Evolutionary conservation across 1,140 invertebrate genomes (phyloP), one percentile per base, ranked within the genome.

Genomic region (Copidosoma floridanum): DNA sequence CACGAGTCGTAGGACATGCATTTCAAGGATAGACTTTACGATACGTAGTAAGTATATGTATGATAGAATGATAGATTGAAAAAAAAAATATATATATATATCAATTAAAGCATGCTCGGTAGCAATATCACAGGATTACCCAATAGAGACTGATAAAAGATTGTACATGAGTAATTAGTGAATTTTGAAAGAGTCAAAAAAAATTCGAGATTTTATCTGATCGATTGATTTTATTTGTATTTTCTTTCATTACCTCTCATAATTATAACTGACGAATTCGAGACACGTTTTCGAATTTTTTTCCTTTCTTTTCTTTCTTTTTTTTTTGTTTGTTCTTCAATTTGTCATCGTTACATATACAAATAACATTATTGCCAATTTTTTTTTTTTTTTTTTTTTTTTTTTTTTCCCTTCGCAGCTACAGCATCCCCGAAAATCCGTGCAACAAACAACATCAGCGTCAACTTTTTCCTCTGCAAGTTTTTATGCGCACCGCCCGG

Each of bases 341-440:
- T n/a, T n/a, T n/a, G n/a, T 56, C 56, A 56, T 62, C 27, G 48
- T 50, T 62, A 62, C 53, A 62, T 62, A 43, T 51, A 75, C 71
- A 62, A 75, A 62, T 73, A 75, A 74, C 73, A 74, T 70, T 76
- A 75, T 77, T 75, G 75, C 68, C 60, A 62, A 62, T 56, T 62
- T 27, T 57, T 44, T n/a, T n/a, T n/a, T n/a, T n/a, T n/a, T n/a
- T n/a, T n/a, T n/a, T n/a, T n/a, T n/a, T n/a, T n/a, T n/a, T n/a
- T n/a, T n/a, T n/a, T n/a, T n/a, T n/a, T n/a, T n/a, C n/a, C n/a
- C n/a, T n/a, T n/a, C n/a, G n/a, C n/a, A n/a, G n/a, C n/a, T n/a
- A n/a, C n/a, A n/a, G n/a, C n/a, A n/a, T n/a, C n/a, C 6, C 29
- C 29, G 29, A 32, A 32, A 32, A 32, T 32, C 12, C 29, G 29